Evolutionary conservation across 53 echinoderm and acorn worm species (phyloP).

Genomic region (Echinometra lucunter): DNA sequence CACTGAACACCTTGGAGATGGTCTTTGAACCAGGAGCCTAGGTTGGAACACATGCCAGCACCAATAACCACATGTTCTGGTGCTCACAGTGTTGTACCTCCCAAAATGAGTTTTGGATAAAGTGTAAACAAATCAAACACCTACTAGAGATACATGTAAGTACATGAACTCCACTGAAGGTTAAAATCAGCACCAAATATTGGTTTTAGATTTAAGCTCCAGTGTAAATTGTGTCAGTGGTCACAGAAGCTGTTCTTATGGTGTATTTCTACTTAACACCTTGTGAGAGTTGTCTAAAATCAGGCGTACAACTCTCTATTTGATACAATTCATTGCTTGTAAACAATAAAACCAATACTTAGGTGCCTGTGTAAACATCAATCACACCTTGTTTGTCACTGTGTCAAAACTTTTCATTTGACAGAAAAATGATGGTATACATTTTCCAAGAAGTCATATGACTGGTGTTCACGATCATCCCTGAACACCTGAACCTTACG

Average conservation of each 20-base stretch:
- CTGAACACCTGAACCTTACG: background rate
- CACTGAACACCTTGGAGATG: background rate
- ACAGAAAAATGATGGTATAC: background rate
- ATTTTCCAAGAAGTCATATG: background rate
- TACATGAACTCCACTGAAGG: background rate
- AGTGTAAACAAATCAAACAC: conserved; percentile 12
- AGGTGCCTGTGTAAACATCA: background rate
- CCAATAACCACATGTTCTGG: background rate
- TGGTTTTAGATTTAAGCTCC: background rate
- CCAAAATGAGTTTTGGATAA: background rate
- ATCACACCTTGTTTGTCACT: background rate
- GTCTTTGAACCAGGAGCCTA: background rate
- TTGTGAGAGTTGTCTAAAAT: background rate
- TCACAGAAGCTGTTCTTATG: background rate
- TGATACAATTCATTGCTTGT: background rate
- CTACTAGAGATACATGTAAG: background rate
- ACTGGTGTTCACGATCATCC: background rate
- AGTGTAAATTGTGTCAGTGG: background rate
- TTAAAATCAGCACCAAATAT: background rate
- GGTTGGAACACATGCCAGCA: background rate
- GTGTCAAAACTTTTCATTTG: background rate
- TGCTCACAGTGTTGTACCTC: background rate
- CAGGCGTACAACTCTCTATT: background rate
- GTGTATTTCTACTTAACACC: background rate
- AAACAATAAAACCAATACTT: background rate